Conservation (phyloP, 1,140 invertebrate genomes). For the Planococcus citri region DNA sequence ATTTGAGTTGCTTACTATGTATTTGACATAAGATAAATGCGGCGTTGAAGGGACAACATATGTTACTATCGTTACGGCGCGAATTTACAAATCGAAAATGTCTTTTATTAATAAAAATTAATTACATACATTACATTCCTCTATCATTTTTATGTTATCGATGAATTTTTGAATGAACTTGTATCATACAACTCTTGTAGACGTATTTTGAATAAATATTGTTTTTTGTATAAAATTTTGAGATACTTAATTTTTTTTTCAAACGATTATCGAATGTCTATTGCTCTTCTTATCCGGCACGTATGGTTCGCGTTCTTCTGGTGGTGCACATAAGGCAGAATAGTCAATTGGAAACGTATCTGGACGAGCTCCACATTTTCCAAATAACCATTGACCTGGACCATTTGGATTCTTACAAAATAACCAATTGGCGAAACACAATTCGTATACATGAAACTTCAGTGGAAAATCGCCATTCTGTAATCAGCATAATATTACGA, state of each 20-base stretch:
- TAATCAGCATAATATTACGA: slow-evolving; percentile 29
- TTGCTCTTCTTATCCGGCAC: slow-evolving; percentile 51
- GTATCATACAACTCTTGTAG: too few species aligned
- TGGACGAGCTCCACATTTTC: slow-evolving; percentile 41
- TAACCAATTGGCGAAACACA: slow-evolving; percentile 57
- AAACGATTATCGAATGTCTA: slow-evolving; percentile 55
- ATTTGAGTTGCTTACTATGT: too few species aligned
- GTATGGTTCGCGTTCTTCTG: slow-evolving; percentile 53
- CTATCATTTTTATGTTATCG: too few species aligned
- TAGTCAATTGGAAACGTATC: slow-evolving; percentile 57
- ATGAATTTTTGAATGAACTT: too few species aligned
- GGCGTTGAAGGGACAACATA: not conserved
- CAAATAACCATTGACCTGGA: slow-evolving; percentile 55
- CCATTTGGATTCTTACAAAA: slow-evolving; percentile 56
- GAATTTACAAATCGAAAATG: not conserved
- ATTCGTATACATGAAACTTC: slow-evolving; percentile 46
- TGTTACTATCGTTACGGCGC: not conserved
- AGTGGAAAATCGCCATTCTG: slow-evolving; percentile 53
- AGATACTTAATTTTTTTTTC: slow-evolving; percentile 26
- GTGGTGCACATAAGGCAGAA: slow-evolving; percentile 53
- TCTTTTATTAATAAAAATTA: not conserved
- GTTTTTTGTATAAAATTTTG: too few species aligned
- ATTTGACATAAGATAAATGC: too few species aligned
- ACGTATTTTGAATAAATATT: too few species aligned
- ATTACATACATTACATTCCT: too few species aligned